phyloP scores from a whole-genome alignment of 2,113 vertebrate species.

The Marcusenius ussheri region DNA sequence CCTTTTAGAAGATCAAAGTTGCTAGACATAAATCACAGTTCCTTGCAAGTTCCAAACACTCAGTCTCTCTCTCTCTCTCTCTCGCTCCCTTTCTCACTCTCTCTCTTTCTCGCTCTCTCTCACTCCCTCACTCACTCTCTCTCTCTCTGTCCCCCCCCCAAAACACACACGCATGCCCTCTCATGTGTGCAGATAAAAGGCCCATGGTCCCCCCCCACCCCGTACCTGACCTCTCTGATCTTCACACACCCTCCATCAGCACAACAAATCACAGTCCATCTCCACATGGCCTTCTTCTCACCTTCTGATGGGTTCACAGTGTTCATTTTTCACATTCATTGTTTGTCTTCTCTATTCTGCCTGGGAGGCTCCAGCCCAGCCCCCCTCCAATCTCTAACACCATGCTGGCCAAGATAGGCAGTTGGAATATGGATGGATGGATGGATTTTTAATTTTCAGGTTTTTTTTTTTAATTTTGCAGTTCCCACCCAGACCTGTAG shows the following conservation, averaged over 20 bases:
- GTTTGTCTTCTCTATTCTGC: slow-evolving; percentile 13
- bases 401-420: not conserved
- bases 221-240: slow-evolving; percentile 21
- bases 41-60: slow-evolving; percentile 41
- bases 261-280: slow-evolving; percentile 12
- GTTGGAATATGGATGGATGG: not conserved
- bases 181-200: slow-evolving; percentile 19
- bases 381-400: not conserved
- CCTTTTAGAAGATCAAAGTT: slow-evolving; percentile 65
- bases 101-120: not conserved
- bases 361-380: not conserved
- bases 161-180: slow-evolving; percentile 29
- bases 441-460: slow-evolving; percentile 11
- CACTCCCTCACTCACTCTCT: slow-evolving; percentile 10
- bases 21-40: slow-evolving; percentile 55
- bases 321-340: slow-evolving; percentile 25
- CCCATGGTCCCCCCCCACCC: not conserved
- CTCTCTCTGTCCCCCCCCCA: not conserved
- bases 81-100: not conserved
- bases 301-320: slow-evolving; percentile 10
- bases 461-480: slow-evolving; percentile 6
- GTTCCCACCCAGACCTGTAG: not conserved
- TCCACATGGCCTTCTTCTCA: slow-evolving; percentile 13
- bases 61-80: slow-evolving; percentile 17
- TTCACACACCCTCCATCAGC: slow-evolving; percentile 19